phyloP scores from a whole-genome alignment of 2,888 invertebrate species.

The Atrina japonica region DNA sequence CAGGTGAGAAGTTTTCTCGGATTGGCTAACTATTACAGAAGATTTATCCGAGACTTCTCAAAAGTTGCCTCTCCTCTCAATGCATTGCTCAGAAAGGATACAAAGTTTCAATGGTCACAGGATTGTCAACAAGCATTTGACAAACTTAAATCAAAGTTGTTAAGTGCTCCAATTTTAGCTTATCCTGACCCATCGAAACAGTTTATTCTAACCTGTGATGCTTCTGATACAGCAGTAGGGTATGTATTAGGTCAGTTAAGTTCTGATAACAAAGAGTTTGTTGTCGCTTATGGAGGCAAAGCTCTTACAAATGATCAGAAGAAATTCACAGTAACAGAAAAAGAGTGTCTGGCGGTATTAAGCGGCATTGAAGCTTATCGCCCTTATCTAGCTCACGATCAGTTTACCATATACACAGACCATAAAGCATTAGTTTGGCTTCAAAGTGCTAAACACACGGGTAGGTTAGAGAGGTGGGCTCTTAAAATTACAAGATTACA shows the following conservation, averaged over 20 bases:
- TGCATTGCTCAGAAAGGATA: constrained; percentile 9
- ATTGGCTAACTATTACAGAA: constrained; percentile 47
- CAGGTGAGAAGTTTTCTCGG: constrained; percentile 47
- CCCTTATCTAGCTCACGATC: too few species aligned
- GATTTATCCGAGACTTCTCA: constrained; percentile 44
- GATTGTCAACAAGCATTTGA: constrained; percentile 40
- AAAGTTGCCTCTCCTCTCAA: constrained; percentile 45
- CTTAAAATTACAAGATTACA: too few species aligned
- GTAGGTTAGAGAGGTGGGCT: too few species aligned
- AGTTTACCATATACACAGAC: too few species aligned
- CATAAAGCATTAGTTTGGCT: too few species aligned
- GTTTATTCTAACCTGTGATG: constrained; percentile 50
- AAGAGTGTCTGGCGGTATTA: too few species aligned
- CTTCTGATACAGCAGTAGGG: constrained; percentile 42
- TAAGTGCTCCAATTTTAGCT: constrained; percentile 43
- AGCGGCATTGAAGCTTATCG: too few species aligned
- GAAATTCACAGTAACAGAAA: too few species aligned
- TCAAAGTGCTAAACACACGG: too few species aligned
- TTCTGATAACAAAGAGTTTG: constrained; percentile 30
- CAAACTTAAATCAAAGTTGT: constrained; percentile 58
- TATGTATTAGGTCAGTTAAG: constrained; percentile 52
- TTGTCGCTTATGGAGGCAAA: too few species aligned
- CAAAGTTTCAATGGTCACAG: constrained; percentile 39
- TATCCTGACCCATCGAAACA: constrained; percentile 42
- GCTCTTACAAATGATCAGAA: constrained; percentile 43